Conservation (phyloP, 1,140 invertebrate species). For the Steinernema khuongi region DNA sequence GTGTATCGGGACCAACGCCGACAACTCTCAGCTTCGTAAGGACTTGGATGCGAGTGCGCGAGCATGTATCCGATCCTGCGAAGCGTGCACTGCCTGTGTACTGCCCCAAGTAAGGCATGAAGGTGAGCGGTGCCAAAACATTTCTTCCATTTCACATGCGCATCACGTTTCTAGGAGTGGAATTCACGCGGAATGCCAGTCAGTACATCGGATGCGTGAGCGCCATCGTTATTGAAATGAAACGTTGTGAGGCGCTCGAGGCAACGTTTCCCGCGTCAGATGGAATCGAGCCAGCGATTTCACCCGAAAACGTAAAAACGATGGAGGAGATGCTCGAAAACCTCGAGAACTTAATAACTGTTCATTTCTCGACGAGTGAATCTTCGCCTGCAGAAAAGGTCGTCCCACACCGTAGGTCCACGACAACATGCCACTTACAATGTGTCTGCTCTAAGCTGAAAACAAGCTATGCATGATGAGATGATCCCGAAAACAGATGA, state of each 20-base stretch:
- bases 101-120: slow-evolving; percentile 55
- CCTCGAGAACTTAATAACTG: slow-evolving; percentile 57
- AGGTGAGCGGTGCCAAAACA: slow-evolving; percentile 35
- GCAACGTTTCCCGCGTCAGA: slow-evolving; percentile 44
- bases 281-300: slow-evolving; percentile 21
- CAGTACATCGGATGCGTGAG: slow-evolving; percentile 57
- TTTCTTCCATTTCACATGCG: too few relatives aligned
- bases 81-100: slow-evolving; percentile 53
- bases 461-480: slow-evolving; percentile 54
- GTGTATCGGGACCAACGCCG: slow-evolving; percentile 50
- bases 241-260: slow-evolving; percentile 52
- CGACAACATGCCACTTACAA: slow-evolving; percentile 48
- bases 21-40: slow-evolving; percentile 41
- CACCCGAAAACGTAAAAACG: slow-evolving; percentile 10
- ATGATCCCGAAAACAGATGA: neutral
- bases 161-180: slow-evolving; percentile 45
- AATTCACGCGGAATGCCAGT: slow-evolving; percentile 47
- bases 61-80: slow-evolving; percentile 53
- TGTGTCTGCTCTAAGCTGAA: slow-evolving; percentile 57
- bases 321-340: slow-evolving; percentile 54
- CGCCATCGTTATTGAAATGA: slow-evolving; percentile 52
- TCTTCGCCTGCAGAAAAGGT: slow-evolving; percentile 50
- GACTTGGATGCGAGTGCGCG: slow-evolving; percentile 51
- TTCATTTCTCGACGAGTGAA: slow-evolving; percentile 57
- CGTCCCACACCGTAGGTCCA: slow-evolving; percentile 46